These are phyloP conservation scores for Malacoraja senta DNA, from an alignment of 2,797 vertebrate species.

Conservation along the genomic window DNA sequence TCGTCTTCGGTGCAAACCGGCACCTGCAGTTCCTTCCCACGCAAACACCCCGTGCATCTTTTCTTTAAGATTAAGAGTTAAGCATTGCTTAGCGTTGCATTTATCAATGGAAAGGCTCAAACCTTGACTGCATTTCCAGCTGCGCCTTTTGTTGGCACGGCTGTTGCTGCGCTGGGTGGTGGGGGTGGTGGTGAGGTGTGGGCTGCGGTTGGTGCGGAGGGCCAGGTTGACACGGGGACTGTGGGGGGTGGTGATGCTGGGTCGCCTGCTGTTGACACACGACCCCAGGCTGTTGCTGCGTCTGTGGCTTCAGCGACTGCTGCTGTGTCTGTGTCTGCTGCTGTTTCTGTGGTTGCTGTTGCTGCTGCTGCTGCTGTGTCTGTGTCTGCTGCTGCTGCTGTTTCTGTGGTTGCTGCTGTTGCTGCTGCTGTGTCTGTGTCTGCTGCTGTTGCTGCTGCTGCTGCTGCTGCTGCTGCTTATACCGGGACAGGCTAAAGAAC, in stretches of 20 bases:
- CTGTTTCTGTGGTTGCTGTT: slow-evolving; percentile 76
- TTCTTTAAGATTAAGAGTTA: background rate
- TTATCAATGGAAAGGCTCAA: slow-evolving; percentile 38
- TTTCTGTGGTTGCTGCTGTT: slow-evolving; percentile 75
- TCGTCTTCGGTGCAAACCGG: too few species aligned
- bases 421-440: slow-evolving; percentile 45
- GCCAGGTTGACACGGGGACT: slow-evolving; percentile 54
- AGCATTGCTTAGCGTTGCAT: background rate
- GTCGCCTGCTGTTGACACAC: slow-evolving; percentile 48
- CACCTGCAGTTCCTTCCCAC: too few species aligned
- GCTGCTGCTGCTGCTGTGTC: slow-evolving; percentile 77
- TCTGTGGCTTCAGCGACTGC: slow-evolving; percentile 47
- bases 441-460: slow-evolving; percentile 44
- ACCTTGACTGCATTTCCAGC: slow-evolving; percentile 98
- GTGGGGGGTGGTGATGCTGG: slow-evolving; percentile 53
- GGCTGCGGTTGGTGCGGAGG: slow-evolving; percentile 50
- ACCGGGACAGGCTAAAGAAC: slow-evolving; percentile 94
- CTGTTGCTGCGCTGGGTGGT: background rate
- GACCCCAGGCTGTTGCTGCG: slow-evolving; percentile 39
- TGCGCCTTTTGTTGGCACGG: slow-evolving; percentile 72
- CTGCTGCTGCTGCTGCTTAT: slow-evolving; percentile 85
- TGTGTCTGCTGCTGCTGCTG: slow-evolving; percentile 73
- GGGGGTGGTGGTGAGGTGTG: slow-evolving; percentile 54
- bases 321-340: slow-evolving; percentile 58
- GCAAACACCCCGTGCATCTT: background rate